These are phyloP conservation scores for Atta texana DNA, from an alignment of 1,140 invertebrate genomes.

Conservation along the genomic window DNA sequence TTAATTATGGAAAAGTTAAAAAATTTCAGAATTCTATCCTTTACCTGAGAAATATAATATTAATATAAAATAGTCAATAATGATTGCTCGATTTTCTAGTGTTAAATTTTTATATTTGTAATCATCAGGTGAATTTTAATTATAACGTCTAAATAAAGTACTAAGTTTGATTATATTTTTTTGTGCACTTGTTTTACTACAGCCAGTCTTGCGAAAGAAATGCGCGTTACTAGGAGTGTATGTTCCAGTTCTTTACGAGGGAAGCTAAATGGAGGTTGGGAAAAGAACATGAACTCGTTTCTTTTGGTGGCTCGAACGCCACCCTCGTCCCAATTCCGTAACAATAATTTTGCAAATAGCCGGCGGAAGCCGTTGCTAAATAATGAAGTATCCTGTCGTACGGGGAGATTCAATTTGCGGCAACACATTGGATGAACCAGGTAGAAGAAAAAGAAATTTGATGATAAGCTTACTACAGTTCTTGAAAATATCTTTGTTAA, in stretches of 20 bases:
- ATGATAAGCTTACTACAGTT: conserved; percentile 47
- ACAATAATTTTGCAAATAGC: conserved; percentile 83
- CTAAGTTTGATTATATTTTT: neutral
- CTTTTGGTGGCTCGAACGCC: conserved; percentile 64
- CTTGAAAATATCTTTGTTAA: conserved; percentile 43
- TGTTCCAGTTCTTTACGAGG: conserved; percentile 75
- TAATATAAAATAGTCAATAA: no score
- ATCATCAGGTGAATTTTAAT: neutral
- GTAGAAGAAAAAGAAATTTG: conserved; percentile 45
- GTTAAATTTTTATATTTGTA: neutral
- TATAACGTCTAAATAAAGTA: neutral
- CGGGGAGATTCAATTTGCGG: conserved; percentile 81
- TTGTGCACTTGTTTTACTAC: conserved; percentile 4
- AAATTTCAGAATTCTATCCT: no score
- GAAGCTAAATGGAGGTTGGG: conserved; percentile 73
- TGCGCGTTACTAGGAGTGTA: conserved; percentile 58
- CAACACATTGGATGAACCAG: conserved; percentile 63
- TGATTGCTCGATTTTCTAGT: no score
- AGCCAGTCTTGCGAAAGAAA: conserved; percentile 42
- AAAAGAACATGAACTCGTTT: conserved; percentile 72
- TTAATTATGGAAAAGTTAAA: no score
- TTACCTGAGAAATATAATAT: no score
- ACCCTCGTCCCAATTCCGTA: conserved; percentile 78
- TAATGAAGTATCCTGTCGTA: conserved; percentile 80
- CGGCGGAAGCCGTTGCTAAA: conserved; percentile 79